Evolutionary conservation across 2,113 vertebrate species (phyloP), one percentile per base, ranked within the genome.

Genomic region (Hemicordylus capensis): DNA sequence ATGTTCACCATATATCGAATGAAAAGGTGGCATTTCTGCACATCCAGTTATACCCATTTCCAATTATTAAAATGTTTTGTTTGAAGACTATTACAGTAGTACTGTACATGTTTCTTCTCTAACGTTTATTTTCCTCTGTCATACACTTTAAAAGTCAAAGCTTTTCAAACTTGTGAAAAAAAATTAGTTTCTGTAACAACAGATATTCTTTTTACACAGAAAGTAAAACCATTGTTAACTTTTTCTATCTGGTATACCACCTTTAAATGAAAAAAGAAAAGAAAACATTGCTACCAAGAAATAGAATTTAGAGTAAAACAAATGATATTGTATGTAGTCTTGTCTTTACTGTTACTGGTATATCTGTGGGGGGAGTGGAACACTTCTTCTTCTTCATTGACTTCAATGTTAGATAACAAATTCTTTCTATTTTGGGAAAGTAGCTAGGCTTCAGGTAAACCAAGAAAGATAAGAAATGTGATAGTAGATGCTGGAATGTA

Each of bases 401-500:
- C 73, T 87, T 89, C 80, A 88, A 39, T 7, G 2, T 67, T 82
- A 39, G 56, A 34, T 67, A 88, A 59, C 63, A 80, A 90, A 88
- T 5, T 1, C 82, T 88, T 84, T 64, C 42, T 89, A 73, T 51
- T 89, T 80, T 67, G 64, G 51, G 48, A 92, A 88, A 82, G 66
- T 80, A 93, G 76, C 85, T 86, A 84, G 83, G 89, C 91, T 82
- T 87, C 81, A 64, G 26, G 44, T 61, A 31, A 70, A 93, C 86
- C 85, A 84, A 86, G 81, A 76, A 89, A 63, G 72, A 87, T 86
- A 82, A 86, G 26, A 76, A 83, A 39, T 26, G 19, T 81, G 80
- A 66, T 90, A 76, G 78, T 70, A 86, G 86, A 81, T 93, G 86
- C 78, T 75, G 76, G 88, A 92, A 51, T 74, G n/a, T 84, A 90